Evolutionary conservation across 2,888 invertebrate genomes (phyloP), one percentile per base, ranked within the genome.

Genomic region (Hirtodrosophila trivittata): DNA sequence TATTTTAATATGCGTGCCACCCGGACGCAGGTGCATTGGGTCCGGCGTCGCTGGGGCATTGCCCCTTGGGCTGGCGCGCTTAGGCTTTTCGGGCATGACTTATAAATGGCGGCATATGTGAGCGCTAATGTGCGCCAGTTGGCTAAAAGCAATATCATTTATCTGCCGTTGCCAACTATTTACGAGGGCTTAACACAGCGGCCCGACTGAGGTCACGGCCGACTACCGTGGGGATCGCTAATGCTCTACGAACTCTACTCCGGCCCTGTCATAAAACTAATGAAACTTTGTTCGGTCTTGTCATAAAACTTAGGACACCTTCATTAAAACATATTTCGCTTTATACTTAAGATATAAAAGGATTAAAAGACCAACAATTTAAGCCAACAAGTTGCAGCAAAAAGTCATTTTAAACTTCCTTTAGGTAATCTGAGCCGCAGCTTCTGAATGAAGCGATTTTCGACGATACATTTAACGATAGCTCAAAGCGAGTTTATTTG

Each of bases 1-100:
- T 67, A 57, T 50, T 81, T 73, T 70, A 84, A 81, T 81, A 82
- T 81, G 72, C 81, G 68, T 65, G 47, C 66, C 57, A 54, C 43
- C 83, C 77, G 77, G 77, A 77, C 83, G 59, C 83, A 78, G 76
- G 83, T 78, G 83, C 58, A 42, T 30, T 54, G 57, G 64, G 49
- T 64, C 18, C 18, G 45, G 35, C 50, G 32, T 59, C 54, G 33
- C 14, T 39, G 70, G 43, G 55, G 56, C 21, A 25, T 21, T 41
- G 16, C 21, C 32, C 45, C 9, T 26, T 25, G 38, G 30, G 49
- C 5, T 32, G 30, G 30, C 49, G 21, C 46, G 26, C 25, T 38
- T 45, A 25, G 33, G 52, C 26, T 5, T 46, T 25, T 42, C 14
- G 16, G 39, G 13, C 57, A 67, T 67, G 62, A 62, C 70, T 73